These are phyloP conservation scores for Anabacerthia variegaticeps DNA, from an alignment of 2,797 vertebrate genomes.

Conservation along the genomic window DNA sequence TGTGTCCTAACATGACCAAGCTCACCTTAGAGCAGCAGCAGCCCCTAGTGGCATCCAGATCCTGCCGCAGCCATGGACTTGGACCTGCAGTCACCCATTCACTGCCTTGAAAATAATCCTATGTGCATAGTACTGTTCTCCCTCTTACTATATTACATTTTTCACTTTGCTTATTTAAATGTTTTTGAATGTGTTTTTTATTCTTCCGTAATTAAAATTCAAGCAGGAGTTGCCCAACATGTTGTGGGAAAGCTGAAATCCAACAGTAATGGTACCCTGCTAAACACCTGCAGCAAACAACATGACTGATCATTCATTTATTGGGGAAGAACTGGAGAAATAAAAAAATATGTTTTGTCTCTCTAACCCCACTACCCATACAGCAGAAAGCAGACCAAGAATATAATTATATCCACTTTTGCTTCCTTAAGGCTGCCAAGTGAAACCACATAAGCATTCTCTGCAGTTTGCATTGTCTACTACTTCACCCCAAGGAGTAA, in stretches of 20 bases:
- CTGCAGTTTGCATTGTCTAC: neutral
- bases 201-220: neutral
- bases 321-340: neutral
- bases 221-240: neutral
- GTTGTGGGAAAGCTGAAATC: neutral
- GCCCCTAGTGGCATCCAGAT: neutral
- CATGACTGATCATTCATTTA: neutral
- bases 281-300: neutral
- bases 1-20: fast-evolving
- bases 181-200: neutral
- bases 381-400: neutral
- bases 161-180: neutral
- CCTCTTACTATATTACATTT: neutral
- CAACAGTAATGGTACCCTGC: neutral
- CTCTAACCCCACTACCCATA: neutral
- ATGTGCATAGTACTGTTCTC: neutral
- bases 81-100: neutral
- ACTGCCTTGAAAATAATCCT: neutral
- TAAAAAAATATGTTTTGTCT: neutral
- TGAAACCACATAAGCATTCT: fast-evolving
- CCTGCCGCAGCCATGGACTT: neutral
- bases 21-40: neutral
- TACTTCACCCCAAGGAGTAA: neutral
- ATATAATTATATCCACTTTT: neutral
- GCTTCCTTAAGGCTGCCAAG: neutral